Evolutionary conservation across 2,888 invertebrate species (phyloP).

Genomic region (Rhaphigaster nebulosa): DNA sequence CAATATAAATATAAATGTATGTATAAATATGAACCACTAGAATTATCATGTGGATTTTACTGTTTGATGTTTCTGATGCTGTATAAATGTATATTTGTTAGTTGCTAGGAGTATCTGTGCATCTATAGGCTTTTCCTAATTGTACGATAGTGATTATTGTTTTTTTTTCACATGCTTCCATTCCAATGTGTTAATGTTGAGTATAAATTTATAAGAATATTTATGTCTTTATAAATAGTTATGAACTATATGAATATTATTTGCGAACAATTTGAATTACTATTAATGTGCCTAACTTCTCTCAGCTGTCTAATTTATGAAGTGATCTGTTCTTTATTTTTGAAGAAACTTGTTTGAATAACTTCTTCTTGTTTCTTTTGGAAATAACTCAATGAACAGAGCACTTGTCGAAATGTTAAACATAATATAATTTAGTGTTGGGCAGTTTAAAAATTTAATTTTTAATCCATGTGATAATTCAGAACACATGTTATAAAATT

Average conservation of each 20-base stretch:
- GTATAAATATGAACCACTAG: constrained; percentile 47
- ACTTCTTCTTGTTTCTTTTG: background rate
- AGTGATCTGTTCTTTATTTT: background rate
- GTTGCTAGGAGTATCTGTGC: constrained; percentile 6
- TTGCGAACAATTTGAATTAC: background rate
- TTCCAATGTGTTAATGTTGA: background rate
- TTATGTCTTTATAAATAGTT: background rate
- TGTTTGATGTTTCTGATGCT: constrained; percentile 45
- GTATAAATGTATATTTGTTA: constrained; percentile 41
- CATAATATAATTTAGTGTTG: background rate
- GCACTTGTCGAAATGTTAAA: background rate
- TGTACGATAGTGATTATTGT: background rate
- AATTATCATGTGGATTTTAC: constrained; percentile 55
- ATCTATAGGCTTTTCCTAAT: background rate
- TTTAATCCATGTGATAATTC: constrained; percentile 57
- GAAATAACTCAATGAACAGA: background rate
- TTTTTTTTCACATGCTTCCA: constrained; percentile 41
- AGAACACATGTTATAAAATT: constrained; percentile 34
- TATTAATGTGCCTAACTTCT: constrained; percentile 5
- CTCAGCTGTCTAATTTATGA: background rate
- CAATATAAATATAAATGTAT: constrained; percentile 24
- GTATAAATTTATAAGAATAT: background rate
- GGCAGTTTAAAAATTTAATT: constrained; percentile 9
- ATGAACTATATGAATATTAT: background rate
- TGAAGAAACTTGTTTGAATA: background rate